Evolutionary conservation across 2,888 invertebrate species (phyloP), one percentile per base, ranked within the genome.

Genomic region (Malthinus flaveolus): DNA sequence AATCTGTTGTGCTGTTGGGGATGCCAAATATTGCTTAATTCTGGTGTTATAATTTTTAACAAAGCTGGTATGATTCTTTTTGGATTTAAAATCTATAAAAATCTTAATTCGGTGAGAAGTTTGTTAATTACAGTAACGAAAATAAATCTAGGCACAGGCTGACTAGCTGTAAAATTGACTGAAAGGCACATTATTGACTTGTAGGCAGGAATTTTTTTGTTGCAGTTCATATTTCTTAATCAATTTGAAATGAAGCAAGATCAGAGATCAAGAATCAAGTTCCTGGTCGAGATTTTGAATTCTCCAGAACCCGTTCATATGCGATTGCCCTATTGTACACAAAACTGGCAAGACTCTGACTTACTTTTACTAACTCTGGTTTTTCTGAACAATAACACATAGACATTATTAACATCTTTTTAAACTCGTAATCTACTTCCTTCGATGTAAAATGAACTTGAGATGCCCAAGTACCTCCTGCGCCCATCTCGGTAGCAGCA

Each of bases 341-440:
- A n/a, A n/a, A n/a, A n/a, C n/a, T n/a, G 44, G 33, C 10, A 35
- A 53, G 11, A 36, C 32, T 39, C 32, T 32, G 49, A 15, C 51
- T 55, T 39, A 49, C 49, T n/a, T 1, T 6, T 7, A 48, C 10
- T 8, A 31, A 3, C 8, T 13, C 35, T 7, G 37, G 49, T 32
- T 48, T 49, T 47, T 71, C 61, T 4, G 66, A 56, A 9, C 74
- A 61, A 47, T 69, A 66, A 8, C 65, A 71, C 1, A 75, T 35
- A 48, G 69, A 71, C 7, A 75, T 49, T 3, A 78, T 58, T 6
- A 79, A 49, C 15, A 67, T 70, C 58, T 75, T 76, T 56, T 74
- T 75, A 42, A 79, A 78, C n/a, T 65, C 56, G 10, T 75, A 61
- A 58, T 77, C 73, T 9, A 70, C 65, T 8, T 65, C 66, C 5